Evolutionary conservation across 2,797 vertebrate genomes (phyloP), one percentile per base, ranked within the genome.

Genomic region (Taenioides sp.): DNA sequence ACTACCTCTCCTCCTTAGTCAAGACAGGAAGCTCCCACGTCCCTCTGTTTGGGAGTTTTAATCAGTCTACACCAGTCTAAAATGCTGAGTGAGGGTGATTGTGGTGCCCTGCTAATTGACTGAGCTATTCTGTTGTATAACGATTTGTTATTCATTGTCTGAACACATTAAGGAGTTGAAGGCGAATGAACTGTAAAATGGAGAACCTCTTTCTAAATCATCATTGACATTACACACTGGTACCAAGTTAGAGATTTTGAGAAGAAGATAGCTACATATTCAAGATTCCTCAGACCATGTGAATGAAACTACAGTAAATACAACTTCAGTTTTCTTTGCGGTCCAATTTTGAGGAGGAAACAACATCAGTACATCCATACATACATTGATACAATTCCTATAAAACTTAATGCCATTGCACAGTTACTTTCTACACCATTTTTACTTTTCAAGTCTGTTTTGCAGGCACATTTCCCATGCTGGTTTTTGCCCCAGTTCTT

Each of bases 1-100:
- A 89, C 82, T 78, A 75, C 73, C 75, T 77, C 77, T 85, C 84
- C 79, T 86, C 84, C 77, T 72, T 66, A 71, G 88, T 88, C 83
- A 88, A 84, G 75, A 85, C 62, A 28, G 40, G 65, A 67, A 67
- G 49, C 65, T 67, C 69, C 75, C 74, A 77, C 77, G 72, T 76
- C 72, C 20, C 73, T 49, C 47, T 37, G 11, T 23, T 49, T 2
- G 5, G 60, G 17, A 10, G 60, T 17, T 62, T 62, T 62, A 62
- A 62, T 62, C 60, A 37, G 60, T 31, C 59, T 61, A 17, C 17
- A 4, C 18, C 17, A 6, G 17, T 18, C 17, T 9, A 20, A 37
- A 20, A 18, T 62, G 60, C 60, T 62, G 60, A 62, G 28, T 11
- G 18, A 34, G 28, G 60, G 28, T 7, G 60, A 27, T 1, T 18